These are phyloP conservation scores for Elymnias hypermnestra DNA, from an alignment of 1,140 invertebrate genomes.

Conservation along the genomic window DNA sequence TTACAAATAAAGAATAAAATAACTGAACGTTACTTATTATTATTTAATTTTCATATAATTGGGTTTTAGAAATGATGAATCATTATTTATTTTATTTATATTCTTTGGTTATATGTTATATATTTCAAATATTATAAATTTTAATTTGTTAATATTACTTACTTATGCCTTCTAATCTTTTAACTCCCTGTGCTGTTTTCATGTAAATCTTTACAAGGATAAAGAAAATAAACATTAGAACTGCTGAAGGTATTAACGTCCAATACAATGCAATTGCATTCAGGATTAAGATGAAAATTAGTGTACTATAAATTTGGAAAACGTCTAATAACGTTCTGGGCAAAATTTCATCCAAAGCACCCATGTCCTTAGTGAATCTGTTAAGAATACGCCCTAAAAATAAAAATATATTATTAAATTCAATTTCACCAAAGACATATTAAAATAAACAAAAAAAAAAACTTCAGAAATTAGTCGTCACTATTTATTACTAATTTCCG, in stretches of 20 bases:
- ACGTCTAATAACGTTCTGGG: conserved; percentile 88
- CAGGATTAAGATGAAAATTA: conserved; percentile 77
- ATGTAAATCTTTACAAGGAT: conserved; percentile 86
- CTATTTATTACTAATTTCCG: no score
- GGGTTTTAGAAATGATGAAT: no score
- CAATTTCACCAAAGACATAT: no score
- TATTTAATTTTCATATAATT: no score
- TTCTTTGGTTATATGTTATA: no score
- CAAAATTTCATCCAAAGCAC: conserved; percentile 89
- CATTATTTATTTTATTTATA: no score
- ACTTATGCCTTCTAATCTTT: conserved; percentile 90
- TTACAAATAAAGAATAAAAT: no score
- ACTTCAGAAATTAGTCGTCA: no score
- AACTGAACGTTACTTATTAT: no score
- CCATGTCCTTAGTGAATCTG: conserved; percentile 86
- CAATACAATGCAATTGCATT: conserved; percentile 85
- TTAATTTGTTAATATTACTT: no score
- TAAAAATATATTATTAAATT: no score
- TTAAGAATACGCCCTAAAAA: conserved; percentile 82
- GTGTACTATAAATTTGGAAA: conserved; percentile 80
- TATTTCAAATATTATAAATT: no score
- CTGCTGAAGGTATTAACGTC: conserved; percentile 82
- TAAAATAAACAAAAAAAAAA: conserved; percentile 1
- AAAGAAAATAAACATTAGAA: conserved; percentile 82
- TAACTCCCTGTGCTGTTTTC: conserved; percentile 88